Percentiles rank a stretch among this genome's conserved stretches.
Conservation (phyloP, 2,888 invertebrate genomes). For the Kuschelorhynchus macadamiae region DNA sequence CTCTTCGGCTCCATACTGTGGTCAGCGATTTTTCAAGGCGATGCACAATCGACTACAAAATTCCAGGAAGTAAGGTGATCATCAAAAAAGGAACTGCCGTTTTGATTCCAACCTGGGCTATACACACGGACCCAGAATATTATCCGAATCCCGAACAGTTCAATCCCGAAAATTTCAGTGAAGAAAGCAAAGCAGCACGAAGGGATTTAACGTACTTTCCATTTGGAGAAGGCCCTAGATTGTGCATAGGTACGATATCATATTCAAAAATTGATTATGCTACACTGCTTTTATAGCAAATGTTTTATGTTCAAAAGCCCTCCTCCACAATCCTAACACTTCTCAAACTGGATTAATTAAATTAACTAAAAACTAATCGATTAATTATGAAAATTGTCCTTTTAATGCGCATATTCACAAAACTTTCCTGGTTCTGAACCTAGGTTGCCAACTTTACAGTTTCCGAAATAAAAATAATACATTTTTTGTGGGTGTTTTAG, state of each 20-base stretch:
- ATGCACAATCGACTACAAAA: conserved; percentile 54
- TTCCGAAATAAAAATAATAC: too few relatives aligned
- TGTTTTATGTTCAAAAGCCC: too few relatives aligned
- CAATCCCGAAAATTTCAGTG: conserved; percentile 74
- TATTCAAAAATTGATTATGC: too few relatives aligned
- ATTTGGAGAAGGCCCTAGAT: conserved; percentile 73
- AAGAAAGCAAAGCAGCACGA: conserved; percentile 70
- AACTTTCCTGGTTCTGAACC: too few relatives aligned
- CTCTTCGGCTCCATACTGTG: conserved; percentile 56
- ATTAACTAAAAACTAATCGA: too few relatives aligned
- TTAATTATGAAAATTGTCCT: too few relatives aligned
- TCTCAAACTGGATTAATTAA: too few relatives aligned
- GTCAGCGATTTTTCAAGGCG: conserved; percentile 49
- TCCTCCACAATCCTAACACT: too few relatives aligned
- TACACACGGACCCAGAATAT: conserved; percentile 57
- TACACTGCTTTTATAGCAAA: too few relatives aligned
- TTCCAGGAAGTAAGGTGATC: conserved; percentile 53
- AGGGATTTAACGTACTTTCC: conserved; percentile 66
- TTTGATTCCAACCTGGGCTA: conserved; percentile 51
- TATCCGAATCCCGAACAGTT: conserved; percentile 74
- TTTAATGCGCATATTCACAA: too few relatives aligned
- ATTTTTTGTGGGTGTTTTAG: too few relatives aligned
- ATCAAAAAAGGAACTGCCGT: conserved; percentile 53
- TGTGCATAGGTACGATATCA: conserved; percentile 75
- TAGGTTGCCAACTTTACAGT: too few relatives aligned